Evolutionary conservation across 2,797 vertebrate genomes (phyloP).

Genomic region (Acanthiza pusilla): DNA sequence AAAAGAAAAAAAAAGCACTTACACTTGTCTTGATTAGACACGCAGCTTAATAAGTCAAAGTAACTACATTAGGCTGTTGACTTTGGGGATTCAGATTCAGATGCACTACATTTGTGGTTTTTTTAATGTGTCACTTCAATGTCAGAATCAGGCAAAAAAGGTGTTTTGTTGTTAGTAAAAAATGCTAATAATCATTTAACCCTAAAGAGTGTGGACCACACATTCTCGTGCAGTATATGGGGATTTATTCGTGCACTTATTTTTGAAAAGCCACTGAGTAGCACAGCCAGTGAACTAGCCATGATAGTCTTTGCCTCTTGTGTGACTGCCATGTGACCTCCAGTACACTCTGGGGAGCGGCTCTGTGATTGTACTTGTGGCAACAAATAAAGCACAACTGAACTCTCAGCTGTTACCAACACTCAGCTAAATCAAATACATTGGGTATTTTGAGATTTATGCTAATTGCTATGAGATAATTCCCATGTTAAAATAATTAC

Average conservation of each 20-base stretch:
- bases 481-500: constrained; percentile 10
- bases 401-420: constrained; percentile 17
- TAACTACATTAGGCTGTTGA: constrained; percentile 66
- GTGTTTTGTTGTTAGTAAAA: constrained; percentile 48
- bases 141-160: constrained; percentile 59
- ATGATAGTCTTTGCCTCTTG: constrained; percentile 36
- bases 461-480: background rate
- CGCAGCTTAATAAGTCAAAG: constrained; percentile 64
- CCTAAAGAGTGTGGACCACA: constrained; percentile 4
- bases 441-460: constrained; percentile 1
- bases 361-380: constrained; percentile 53
- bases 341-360: constrained; percentile 18
- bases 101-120: constrained; percentile 63
- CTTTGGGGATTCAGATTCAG: constrained; percentile 71
- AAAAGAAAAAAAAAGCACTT: constrained; percentile 40
- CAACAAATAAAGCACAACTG: constrained; percentile 73
- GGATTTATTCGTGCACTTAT: constrained; percentile 59
- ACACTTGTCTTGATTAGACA: constrained; percentile 66
- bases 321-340: constrained; percentile 29
- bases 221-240: constrained; percentile 43
- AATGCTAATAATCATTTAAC: background rate
- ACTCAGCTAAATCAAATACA: background rate
- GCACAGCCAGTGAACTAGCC: constrained; percentile 40
- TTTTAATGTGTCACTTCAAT: constrained; percentile 66
- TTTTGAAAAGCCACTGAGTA: constrained; percentile 63